Conservation (phyloP, 2,113 vertebrate genomes). For the Oryzias curvinotus region DNA sequence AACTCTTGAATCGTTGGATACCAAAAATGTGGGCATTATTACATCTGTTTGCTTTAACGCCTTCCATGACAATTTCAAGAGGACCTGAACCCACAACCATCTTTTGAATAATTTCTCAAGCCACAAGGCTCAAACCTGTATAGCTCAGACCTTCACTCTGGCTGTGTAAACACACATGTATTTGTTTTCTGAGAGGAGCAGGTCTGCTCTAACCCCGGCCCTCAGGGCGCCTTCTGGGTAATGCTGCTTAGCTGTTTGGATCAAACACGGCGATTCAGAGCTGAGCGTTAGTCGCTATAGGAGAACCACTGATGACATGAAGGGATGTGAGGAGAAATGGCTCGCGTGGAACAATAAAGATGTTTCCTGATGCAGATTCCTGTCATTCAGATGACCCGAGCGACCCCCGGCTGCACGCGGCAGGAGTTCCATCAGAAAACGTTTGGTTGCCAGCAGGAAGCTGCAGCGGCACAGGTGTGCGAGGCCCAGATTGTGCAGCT, state of each 20-base stretch:
- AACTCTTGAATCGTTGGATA: no score
- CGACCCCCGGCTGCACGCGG: constrained; percentile 14
- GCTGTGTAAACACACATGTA: constrained; percentile 7
- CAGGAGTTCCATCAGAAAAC: constrained; percentile 28
- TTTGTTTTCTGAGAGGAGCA: constrained; percentile 8
- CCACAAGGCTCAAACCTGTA: background rate
- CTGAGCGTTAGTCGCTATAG: constrained; percentile 23
- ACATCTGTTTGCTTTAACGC: no score
- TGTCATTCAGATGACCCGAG: constrained; percentile 2
- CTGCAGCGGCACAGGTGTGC: constrained; percentile 15
- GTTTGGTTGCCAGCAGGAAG: constrained; percentile 43
- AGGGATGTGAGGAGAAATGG: constrained; percentile 8
- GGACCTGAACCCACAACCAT: no score
- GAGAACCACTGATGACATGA: constrained; percentile 16
- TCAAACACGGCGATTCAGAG: constrained; percentile 27
- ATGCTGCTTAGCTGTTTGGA: constrained; percentile 55
- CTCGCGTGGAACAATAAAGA: constrained; percentile 49
- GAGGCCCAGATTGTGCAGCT: constrained; percentile 18
- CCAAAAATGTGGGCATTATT: no score
- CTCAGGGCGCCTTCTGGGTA: constrained; percentile 46
- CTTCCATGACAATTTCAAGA: no score
- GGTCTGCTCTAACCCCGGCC: constrained; percentile 36
- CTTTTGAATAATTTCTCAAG: background rate
- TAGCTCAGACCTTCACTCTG: constrained; percentile 1
- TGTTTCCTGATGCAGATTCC: constrained; percentile 18